phyloP scores from a whole-genome alignment of 1,140 invertebrate species.

The Marisa cornuarietis region DNA sequence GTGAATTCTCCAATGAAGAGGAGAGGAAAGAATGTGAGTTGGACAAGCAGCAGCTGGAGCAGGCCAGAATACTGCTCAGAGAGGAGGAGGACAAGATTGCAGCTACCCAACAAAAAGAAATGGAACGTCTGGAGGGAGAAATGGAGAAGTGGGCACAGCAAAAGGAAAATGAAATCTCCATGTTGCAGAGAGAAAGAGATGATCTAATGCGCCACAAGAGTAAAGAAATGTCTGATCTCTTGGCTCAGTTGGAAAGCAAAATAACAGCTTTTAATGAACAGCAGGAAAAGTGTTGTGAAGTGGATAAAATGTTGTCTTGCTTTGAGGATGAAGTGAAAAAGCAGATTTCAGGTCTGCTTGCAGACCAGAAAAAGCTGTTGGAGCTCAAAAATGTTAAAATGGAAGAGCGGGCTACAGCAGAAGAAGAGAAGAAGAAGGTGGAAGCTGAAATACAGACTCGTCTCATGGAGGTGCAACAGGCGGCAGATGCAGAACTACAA shows the following conservation, averaged over 20 bases:
- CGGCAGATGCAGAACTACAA: constrained; percentile 34
- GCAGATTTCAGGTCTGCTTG: constrained; percentile 16
- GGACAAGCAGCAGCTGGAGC: constrained; percentile 42
- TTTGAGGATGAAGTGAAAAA: constrained; percentile 28
- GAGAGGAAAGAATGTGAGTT: constrained; percentile 39
- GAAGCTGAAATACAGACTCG: constrained; percentile 35
- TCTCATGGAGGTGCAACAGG: constrained; percentile 34
- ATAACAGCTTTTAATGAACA: background rate
- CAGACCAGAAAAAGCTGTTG: constrained; percentile 26
- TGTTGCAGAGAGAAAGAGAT: constrained; percentile 19
- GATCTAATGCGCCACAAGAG: constrained; percentile 29
- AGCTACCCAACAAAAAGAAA: constrained; percentile 43
- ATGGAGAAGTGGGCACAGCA: constrained; percentile 49
- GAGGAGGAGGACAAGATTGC: constrained; percentile 51
- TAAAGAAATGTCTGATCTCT: constrained; percentile 7
- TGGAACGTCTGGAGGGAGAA: constrained; percentile 49
- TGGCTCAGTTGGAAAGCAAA: constrained; percentile 11
- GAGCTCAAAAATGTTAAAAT: constrained; percentile 20
- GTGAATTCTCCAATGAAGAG: constrained; percentile 32
- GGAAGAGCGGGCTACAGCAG: constrained; percentile 19
- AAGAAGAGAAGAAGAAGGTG: constrained; percentile 32
- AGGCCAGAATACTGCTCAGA: constrained; percentile 44
- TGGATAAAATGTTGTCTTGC: constrained; percentile 24
- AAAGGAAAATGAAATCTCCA: constrained; percentile 32
- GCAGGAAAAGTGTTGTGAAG: constrained; percentile 37